phyloP scores from a whole-genome alignment of 2,113 vertebrate species.

The Pampusana beccarii region DNA sequence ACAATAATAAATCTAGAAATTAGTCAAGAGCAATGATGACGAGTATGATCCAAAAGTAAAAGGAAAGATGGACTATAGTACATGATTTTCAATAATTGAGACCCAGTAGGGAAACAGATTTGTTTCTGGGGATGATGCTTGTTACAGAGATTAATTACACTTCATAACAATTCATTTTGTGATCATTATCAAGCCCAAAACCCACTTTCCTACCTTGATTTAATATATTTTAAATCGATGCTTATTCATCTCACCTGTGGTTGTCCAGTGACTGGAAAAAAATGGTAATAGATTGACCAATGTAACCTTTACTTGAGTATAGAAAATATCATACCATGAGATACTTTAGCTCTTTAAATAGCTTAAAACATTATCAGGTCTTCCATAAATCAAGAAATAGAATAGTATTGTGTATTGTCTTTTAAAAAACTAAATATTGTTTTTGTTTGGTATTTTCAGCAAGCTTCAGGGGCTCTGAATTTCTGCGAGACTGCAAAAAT shows the following conservation, averaged over 20 bases:
- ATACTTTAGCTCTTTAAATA: neutral
- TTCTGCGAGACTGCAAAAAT: neutral
- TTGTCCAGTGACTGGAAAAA: neutral
- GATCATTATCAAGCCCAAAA: neutral
- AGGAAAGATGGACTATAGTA: neutral
- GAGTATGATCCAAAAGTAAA: neutral
- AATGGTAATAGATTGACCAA: neutral
- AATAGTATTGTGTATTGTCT: neutral
- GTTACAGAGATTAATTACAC: neutral
- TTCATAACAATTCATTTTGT: neutral
- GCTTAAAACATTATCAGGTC: neutral
- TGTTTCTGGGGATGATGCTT: neutral
- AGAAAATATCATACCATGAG: neutral
- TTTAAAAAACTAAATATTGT: neutral
- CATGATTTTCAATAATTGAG: neutral
- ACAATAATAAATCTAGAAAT: neutral
- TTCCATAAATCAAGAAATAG: neutral
- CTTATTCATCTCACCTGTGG: neutral
- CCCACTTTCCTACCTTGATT: neutral
- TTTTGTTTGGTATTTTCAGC: slow-evolving; percentile 71
- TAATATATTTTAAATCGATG: neutral
- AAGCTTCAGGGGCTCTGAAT: slow-evolving; percentile 80
- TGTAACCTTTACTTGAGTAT: neutral
- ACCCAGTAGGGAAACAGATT: neutral
- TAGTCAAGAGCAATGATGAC: neutral